phyloP scores from a whole-genome alignment of 1,140 invertebrate genomes.

The Drosophila paulistorum region DNA sequence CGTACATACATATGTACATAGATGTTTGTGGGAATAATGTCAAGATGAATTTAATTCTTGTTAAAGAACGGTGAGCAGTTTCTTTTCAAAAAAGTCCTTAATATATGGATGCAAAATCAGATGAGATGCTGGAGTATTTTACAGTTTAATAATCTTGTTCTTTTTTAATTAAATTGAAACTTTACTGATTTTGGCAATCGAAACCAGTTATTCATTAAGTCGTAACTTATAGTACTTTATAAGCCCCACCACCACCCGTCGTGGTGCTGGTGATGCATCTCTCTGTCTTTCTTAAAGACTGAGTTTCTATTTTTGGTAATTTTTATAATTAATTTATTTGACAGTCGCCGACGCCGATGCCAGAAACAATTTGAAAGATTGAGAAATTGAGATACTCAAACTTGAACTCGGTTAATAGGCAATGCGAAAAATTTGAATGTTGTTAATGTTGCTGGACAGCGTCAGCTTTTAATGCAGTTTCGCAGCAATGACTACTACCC shows the following conservation, averaged over 20 bases:
- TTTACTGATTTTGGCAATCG: background rate
- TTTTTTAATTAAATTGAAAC: background rate
- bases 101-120: no score
- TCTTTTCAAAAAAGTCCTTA: no score
- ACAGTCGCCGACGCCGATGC: conserved; percentile 39
- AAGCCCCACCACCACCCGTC: background rate
- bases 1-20: no score
- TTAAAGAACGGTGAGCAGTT: no score
- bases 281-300: conserved; percentile 32
- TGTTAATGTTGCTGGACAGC: conserved; percentile 18
- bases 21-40: no score
- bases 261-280: conserved; percentile 19
- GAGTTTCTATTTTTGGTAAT: conserved; percentile 30
- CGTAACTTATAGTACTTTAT: conserved; percentile 56
- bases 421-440: conserved; percentile 70
- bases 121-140: no score
- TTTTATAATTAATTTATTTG: conserved; percentile 41
- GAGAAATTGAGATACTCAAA: conserved; percentile 76
- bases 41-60: no score
- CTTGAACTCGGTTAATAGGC: conserved; percentile 80
- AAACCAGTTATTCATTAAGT: conserved; percentile 39
- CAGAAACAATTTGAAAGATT: conserved; percentile 56
- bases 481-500: conserved; percentile 40
- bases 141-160: background rate
- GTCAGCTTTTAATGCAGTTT: conserved; percentile 64